Evolutionary conservation across 2,113 vertebrate species (phyloP).

Genomic region (Ascaphus truei): DNA sequence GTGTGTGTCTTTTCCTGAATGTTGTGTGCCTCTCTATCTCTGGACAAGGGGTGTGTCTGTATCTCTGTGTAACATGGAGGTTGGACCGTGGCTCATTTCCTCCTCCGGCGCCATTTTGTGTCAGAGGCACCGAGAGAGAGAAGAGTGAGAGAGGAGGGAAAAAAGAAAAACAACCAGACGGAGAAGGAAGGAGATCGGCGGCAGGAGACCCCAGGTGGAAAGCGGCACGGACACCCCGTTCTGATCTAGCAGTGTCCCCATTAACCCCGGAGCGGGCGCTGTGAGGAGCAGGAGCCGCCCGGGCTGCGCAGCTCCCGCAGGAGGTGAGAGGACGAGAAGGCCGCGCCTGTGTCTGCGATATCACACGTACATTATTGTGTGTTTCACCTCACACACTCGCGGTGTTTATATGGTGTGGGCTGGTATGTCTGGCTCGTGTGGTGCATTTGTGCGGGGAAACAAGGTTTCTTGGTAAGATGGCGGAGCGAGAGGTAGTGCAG

Average conservation of each 20-base stretch:
- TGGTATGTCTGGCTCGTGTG: neutral
- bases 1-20: too few species aligned
- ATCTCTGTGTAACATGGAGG: conserved; percentile 19
- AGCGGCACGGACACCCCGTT: too few species aligned
- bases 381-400: too few species aligned
- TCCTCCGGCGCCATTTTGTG: conserved; percentile 32
- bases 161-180: neutral
- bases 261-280: neutral
- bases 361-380: too few species aligned
- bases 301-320: neutral
- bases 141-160: conserved; percentile 5
- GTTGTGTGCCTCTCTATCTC: too few species aligned
- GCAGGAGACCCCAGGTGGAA: too few species aligned
- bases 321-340: neutral
- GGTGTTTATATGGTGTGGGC: too few species aligned
- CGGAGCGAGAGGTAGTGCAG: neutral
- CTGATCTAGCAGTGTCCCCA: too few species aligned
- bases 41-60: conserved; percentile 2
- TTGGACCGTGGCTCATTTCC: conserved; percentile 3
- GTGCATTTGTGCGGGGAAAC: neutral
- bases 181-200: neutral
- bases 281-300: neutral
- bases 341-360: too few species aligned
- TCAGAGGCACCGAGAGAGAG: conserved; percentile 2
- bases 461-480: too few species aligned